Base-by-base conservation (phyloP, 2,888 invertebrate species). In the Branchellion lobata region DNA sequence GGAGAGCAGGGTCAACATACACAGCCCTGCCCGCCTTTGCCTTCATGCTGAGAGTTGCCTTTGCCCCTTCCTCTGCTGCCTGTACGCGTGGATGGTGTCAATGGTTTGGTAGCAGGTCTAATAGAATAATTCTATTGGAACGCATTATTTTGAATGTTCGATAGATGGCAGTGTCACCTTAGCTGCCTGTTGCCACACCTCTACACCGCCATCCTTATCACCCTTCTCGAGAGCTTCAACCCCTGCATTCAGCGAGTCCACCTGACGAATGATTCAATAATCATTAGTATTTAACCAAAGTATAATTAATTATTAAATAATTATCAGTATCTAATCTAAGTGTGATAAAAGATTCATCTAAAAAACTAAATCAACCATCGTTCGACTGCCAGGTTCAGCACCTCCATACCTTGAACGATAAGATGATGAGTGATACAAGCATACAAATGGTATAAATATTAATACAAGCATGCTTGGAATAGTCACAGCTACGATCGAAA, bases 341-440 rank as follows among this genome's bases (percentile, higher is more conserved):
- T n/a, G n/a, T n/a, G n/a, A n/a, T n/a, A n/a, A n/a, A n/a, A n/a
- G n/a, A n/a, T n/a, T n/a, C n/a, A n/a, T n/a, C n/a, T n/a, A n/a
- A n/a, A n/a, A n/a, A n/a, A n/a, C n/a, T n/a, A n/a, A 0, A 75
- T 36, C 40, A 82, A 93, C 92, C 92, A 93, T 91, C 33, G 93
- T 93, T 83, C 93, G 89, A 84, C 93, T 92, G 0, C 93, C 93
- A 1, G 91, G 89, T 83, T 90, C 90, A 0, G 93, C 93, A 75
- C 91, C 91, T 1, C 93, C 92, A 84, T 93, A 93, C 81, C 87
- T 87, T 68, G 36, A 79, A 71, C 69, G n/a, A n/a, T n/a, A 53
- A 69, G 5, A 5, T 29, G 5, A 72, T 33, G 21, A 29, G 11
- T 21, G 8, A 11, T 11, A 47, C 47, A 14, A 47, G 18, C 18